Evolutionary conservation across 2,797 vertebrate genomes (phyloP), one percentile per base, ranked within the genome.

Genomic region (Micropoecilia bifurca): DNA sequence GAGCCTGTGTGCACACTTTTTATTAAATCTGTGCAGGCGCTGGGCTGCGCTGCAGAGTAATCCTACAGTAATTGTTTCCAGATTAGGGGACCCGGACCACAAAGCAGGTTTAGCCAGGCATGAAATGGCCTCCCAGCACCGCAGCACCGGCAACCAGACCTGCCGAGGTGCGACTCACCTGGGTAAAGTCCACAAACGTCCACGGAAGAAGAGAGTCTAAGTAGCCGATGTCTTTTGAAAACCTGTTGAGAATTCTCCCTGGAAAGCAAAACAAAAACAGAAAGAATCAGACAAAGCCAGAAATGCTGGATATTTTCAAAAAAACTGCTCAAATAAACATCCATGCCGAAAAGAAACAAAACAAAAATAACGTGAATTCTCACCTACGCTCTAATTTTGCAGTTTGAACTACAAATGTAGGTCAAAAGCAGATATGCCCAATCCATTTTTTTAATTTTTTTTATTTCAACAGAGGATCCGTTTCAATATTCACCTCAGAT

Each of bases 141-240:
- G 90, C 85, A 88, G 89, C 77, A 85, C 89, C 85, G 86, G 91
- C 90, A 57, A 87, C 93, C 92, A 91, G 93, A 94, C 94, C 92
- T 93, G 93, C 85, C 90, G 92, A 93, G 93, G 90, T 83, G 93
- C 93, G 91, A 89, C 84, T 97, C 97, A 99, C 98, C 98, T 99
- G 98, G 90, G 96, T 82, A 39, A 99, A 99, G 95, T 99, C 99
- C 94, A 98, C 94, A 96, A 97, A 97, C 0, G 98, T 99, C 95
- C 97, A 92, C 1, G 97, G 97, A 86, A 98, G 96, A 85, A 97
- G 92, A 72, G 98, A 97, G 94, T 99, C 98, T 96, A 99, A 95
- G 78, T 99, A 97, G 90, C 98, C 98, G 74, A 98, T 96, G 95
- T 99, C 98, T 95, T 98, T 98, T 82, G 98, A 97, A 94, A 99